These are phyloP conservation scores for Cataglyphis albicans DNA, from an alignment of 2,888 invertebrate genomes.

Conservation along the genomic window DNA sequence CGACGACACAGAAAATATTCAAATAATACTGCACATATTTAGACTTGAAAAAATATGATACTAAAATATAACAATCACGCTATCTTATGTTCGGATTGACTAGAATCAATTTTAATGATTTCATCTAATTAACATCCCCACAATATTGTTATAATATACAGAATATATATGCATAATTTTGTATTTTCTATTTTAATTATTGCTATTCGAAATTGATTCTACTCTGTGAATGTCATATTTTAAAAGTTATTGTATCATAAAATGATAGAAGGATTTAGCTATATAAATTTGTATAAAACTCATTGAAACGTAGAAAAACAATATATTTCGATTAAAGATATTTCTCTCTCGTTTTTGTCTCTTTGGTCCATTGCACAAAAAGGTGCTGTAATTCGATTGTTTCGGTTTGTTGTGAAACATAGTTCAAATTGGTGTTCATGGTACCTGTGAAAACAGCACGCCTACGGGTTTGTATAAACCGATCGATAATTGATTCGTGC, in stretches of 20 bases:
- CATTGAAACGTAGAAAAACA: background rate
- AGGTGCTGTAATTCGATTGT: background rate
- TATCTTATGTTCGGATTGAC: background rate
- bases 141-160: background rate
- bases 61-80: background rate
- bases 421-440: background rate
- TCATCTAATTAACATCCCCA: background rate
- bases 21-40: background rate
- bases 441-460: background rate
- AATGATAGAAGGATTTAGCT: too few species aligned
- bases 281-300: background rate
- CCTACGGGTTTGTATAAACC: constrained; percentile 27
- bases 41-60: background rate
- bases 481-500: constrained; percentile 57
- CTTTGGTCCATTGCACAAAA: background rate
- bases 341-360: background rate
- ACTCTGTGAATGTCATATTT: background rate
- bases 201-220: too few species aligned
- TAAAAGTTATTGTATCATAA: background rate
- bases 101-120: background rate
- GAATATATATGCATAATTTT: too few species aligned
- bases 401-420: background rate
- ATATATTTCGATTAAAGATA: background rate
- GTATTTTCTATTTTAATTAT: too few species aligned
- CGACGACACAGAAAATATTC: background rate